phyloP scores from a whole-genome alignment of 2,113 vertebrate species.

The Misgurnus mizolepis region DNA sequence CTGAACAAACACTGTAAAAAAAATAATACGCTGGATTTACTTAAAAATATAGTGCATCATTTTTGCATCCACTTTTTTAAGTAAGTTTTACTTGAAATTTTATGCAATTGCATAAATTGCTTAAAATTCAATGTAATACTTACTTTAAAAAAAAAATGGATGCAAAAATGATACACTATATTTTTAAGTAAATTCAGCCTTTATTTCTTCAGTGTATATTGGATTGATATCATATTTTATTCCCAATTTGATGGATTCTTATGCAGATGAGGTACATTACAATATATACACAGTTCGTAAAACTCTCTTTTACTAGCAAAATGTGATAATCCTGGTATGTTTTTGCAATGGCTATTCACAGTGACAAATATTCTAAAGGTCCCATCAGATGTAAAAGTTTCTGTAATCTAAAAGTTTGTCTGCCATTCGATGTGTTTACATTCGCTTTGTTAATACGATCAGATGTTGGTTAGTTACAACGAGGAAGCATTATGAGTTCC shows the following conservation, averaged over 20 bases:
- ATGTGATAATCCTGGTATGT: background rate
- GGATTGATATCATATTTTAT: background rate
- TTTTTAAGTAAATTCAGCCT: too few species aligned
- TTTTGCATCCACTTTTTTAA: too few species aligned
- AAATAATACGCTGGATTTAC: too few species aligned
- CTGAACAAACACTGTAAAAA: background rate
- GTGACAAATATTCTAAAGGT: background rate
- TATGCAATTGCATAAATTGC: too few species aligned
- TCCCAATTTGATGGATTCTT: background rate
- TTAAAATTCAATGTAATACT: too few species aligned
- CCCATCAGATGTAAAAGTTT: too few species aligned
- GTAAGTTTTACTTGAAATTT: too few species aligned
- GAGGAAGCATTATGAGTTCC: background rate
- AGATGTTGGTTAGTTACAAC: background rate
- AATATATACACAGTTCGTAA: background rate
- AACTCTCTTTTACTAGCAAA: background rate
- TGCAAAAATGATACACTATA: too few species aligned
- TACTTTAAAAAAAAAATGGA: too few species aligned
- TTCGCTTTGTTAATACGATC: background rate
- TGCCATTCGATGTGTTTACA: conserved; percentile 18
- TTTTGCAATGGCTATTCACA: background rate
- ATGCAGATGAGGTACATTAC: background rate
- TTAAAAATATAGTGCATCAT: too few species aligned
- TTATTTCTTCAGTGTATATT: too few species aligned
- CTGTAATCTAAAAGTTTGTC: background rate